phyloP scores from a whole-genome alignment of 2,797 vertebrate genomes.

The Dallia pectoralis region DNA sequence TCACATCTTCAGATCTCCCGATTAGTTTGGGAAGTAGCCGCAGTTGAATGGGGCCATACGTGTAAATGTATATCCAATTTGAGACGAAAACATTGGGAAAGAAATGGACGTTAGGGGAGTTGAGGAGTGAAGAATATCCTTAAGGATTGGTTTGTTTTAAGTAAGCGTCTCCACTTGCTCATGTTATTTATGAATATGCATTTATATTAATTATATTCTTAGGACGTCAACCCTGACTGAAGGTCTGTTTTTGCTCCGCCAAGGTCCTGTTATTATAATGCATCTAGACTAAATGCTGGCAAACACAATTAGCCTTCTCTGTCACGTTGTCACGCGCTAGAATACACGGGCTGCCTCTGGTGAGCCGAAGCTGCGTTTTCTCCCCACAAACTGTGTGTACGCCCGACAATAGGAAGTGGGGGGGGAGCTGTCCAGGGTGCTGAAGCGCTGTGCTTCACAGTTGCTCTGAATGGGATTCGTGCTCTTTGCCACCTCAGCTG shows the following conservation, averaged over 20 bases:
- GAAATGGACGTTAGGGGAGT: too few relatives aligned
- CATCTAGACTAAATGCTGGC: conserved; percentile 39
- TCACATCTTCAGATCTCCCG: too few relatives aligned
- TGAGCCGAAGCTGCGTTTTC: conserved; percentile 51
- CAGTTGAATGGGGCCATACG: too few relatives aligned
- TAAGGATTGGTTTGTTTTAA: too few relatives aligned
- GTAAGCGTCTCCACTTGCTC: too few relatives aligned
- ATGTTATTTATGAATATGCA: too few relatives aligned
- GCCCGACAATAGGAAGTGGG: conserved; percentile 43
- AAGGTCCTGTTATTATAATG: conserved; percentile 43
- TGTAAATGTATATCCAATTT: too few relatives aligned
- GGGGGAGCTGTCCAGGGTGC: conserved; percentile 63
- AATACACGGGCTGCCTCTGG: too few relatives aligned
- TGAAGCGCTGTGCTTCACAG: conserved; percentile 42
- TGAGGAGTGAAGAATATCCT: too few relatives aligned
- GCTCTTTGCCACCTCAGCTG: conserved; percentile 6
- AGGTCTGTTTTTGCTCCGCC: conserved; percentile 63
- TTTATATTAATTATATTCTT: conserved; percentile 59
- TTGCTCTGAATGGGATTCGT: conserved; percentile 18
- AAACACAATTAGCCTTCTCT: conserved; percentile 48
- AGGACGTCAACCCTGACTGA: conserved; percentile 37
- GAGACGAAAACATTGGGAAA: too few relatives aligned
- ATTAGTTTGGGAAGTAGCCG: too few relatives aligned
- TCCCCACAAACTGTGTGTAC: neutral
- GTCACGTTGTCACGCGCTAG: too few relatives aligned